Evolutionary conservation across 2,113 vertebrate species (phyloP), one percentile per base, ranked within the genome.

Genomic region (Grus americana): DNA sequence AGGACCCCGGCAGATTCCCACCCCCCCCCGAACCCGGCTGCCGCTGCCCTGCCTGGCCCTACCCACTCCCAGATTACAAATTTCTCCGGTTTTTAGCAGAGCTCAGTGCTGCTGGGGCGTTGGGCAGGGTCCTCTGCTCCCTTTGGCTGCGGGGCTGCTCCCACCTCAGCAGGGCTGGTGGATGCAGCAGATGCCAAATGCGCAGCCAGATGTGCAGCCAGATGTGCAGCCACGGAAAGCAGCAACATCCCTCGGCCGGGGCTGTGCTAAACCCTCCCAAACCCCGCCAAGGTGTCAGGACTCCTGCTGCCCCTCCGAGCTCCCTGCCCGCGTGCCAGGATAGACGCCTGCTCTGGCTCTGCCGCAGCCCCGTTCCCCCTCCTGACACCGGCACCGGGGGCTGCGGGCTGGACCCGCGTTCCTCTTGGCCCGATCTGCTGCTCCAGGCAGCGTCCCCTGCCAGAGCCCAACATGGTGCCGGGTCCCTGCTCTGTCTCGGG

Each of bases 321-420:
- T 59, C 81, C 50, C 46, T 19, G 10, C 34, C 47, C 4, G 1
- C 4, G n/a, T n/a, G 42, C 91, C 88, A 24, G 73, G n/a, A 20
- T 4, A 16, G 73, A 26, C 55, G 49, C 65, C 74, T 2, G n/a
- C 83, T 63, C 44, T 3, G 2, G 42, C 66, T 58, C 15, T 11
- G 11, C 71, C 20, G 1, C 5, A 3, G 11, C 21, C 21, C 15
- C 13, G 0, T 46, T 30, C 10, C 49, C 65, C 7, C 3, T 80
- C 71, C 78, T 3, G 0, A 3, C 11, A 2, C 24, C 0, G 4
- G 9, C 30, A 21, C 78, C 0, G 26, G 76, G 70, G 52, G 29
- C 65, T 19, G 34, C 7, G 38, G 83, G 84, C 19, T 3, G 62
- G 50, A 73, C 20, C 70, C 11, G 4, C 5, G 15, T 15, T 91